phyloP scores from a whole-genome alignment of 2,797 vertebrate genomes.

The Iguana delicatissima region DNA sequence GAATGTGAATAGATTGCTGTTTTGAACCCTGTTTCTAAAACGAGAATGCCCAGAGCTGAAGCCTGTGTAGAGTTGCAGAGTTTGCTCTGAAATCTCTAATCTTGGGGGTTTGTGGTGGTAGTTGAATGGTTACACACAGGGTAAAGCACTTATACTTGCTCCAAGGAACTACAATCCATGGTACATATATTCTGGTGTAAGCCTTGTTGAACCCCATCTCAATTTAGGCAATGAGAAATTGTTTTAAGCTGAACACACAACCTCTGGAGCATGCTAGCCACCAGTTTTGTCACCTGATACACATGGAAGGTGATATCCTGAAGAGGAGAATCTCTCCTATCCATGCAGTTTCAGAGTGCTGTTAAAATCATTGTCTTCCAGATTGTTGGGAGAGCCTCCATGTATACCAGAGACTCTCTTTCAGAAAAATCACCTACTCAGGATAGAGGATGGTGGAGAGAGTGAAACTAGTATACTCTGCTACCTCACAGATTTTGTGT shows the following conservation, averaged over 20 bases:
- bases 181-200: not conserved
- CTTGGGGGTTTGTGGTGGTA: not conserved
- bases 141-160: not conserved
- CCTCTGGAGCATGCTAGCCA: no score
- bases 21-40: not conserved
- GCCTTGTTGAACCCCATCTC: not conserved
- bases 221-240: no score
- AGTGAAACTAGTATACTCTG: not conserved
- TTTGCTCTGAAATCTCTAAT: not conserved
- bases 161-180: not conserved
- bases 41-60: not conserved
- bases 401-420: not conserved
- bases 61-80: not conserved
- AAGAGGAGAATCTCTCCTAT: not conserved
- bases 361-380: no score
- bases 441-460: not conserved
- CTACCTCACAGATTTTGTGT: not conserved
- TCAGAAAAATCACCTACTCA: not conserved
- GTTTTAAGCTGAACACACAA: no score
- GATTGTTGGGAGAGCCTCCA: no score
- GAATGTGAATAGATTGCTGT: not conserved
- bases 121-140: not conserved
- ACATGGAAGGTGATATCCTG: no score
- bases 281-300: no score
- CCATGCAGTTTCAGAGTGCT: no score